Evolutionary conservation across 2,888 invertebrate species (phyloP), one percentile per base, ranked within the genome.

Genomic region (Phortica okadai): DNA sequence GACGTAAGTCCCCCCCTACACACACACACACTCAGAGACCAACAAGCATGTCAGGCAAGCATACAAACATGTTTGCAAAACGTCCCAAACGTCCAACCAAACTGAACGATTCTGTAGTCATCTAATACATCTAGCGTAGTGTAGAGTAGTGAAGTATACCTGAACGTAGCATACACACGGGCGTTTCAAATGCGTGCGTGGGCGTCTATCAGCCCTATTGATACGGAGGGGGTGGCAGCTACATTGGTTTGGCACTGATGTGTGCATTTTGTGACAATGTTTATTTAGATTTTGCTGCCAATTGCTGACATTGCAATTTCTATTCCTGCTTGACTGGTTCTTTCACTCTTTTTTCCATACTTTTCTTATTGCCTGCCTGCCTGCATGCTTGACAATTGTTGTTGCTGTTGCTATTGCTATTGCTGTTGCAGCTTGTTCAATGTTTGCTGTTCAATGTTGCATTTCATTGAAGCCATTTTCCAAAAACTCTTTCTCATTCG

Each of bases 201-300:
- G 78, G 75, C 74, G 70, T 75, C 33, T 33, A 33, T 33, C 33
- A 33, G 6, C 59, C 41, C 11, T 25, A 41, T 25, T 41, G 33
- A 41, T 14, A 64, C 33, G 14, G 14, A 33, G 41, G 64, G 64
- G 33, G 59, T 59, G 6, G 59, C 50, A 50, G 50, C 33, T 50
- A 3, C 50, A 50, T 8, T 50, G 50, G 50, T 50, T 50, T 44
- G 67, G 67, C 67, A n/a, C 67, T 44, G 67, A 56, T 72, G 56
- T 72, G 83, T 85, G 83, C 86, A 85, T 86, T 86, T 82, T 87
- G 85, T 86, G 86, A 85, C 85, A 86, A 87, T 87, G 87, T 88
- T 87, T 87, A 87, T 87, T 87, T 88, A 87, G 87, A 88, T 88
- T 88, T 88, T 88, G 87, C 87, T 88, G 88, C 87, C 87, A 88